Evolutionary conservation across 2,888 invertebrate genomes (phyloP), one percentile per base, ranked within the genome.

Genomic region (Diabrotica balteata): DNA sequence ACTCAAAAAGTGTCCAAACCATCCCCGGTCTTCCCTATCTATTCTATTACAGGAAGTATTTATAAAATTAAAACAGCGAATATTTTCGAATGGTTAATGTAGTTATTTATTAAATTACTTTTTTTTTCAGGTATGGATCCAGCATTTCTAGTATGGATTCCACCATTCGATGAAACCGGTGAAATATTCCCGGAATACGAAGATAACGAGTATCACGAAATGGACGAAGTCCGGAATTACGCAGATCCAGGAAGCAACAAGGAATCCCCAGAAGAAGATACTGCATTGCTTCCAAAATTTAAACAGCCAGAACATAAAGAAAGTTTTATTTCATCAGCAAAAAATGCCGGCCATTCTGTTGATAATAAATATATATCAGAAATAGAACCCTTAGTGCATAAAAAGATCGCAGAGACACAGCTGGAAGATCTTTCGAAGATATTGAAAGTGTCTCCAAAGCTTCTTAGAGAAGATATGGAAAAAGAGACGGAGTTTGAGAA

Each of bases 91-190:
- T 17, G 17, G 17, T 17, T 17, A 17, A 1, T 1, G 17, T 17
- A 44, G 42, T 44, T 6, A 17, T 17, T 17, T 17, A 17, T 17
- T 17, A 49, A n/a, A 10, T 17, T 22, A 10, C 9, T 9, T 47
- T 60, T 50, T 9, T 59, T 67, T 68, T 52, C 59, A 77, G 94
- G 94, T 58, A 94, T 94, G 94, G 95, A 95, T 82, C 94, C 94
- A 0, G 94, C 94, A 0, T 94, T 93, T 81, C 85, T 94, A 55
- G 91, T 94, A 0, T 95, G 94, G 94, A 94, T 94, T 73, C 94
- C 95, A 7, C 94, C 94, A 0, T 84, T 93, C 32, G 91, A 91
- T 75, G 91, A 91, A 72, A 72, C 77, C 51, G 90, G 89, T 1
- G 90, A 91, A 66, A 88, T 89, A n/a, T 83, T 90, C 49, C 87